phyloP scores from a whole-genome alignment of 2,797 vertebrate species.

The Morus bassanus region DNA sequence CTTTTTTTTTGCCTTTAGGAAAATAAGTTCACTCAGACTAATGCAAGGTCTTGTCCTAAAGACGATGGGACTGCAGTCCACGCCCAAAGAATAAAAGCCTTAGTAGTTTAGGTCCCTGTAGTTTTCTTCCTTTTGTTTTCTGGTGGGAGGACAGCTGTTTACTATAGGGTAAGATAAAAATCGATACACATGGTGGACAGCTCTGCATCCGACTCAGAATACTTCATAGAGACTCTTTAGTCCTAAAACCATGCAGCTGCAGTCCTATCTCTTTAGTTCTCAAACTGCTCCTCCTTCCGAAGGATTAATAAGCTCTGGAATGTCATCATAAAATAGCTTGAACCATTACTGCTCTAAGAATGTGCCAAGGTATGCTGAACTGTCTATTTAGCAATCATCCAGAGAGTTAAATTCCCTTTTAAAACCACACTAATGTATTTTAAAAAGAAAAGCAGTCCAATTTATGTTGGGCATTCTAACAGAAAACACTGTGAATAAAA shows the following conservation, averaged over 20 bases:
- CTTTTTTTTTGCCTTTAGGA: background rate
- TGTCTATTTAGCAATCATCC: background rate
- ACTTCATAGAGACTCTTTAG: background rate
- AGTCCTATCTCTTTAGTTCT: background rate
- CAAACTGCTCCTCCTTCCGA: background rate
- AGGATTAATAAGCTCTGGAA: background rate
- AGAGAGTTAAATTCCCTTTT: background rate
- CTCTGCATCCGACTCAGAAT: background rate
- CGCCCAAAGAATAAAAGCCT: background rate
- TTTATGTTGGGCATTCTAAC: background rate
- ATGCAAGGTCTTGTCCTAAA: background rate
- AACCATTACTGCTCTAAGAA: background rate
- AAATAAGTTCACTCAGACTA: background rate
- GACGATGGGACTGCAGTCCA: background rate
- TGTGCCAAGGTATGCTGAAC: background rate
- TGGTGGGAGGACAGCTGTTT: background rate
- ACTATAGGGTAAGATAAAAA: background rate
- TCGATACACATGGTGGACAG: accelerated
- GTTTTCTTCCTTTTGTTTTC: background rate
- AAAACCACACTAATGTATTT: background rate
- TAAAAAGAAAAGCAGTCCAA: background rate
- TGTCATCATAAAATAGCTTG: background rate
- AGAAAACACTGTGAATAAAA: background rate
- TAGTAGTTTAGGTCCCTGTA: background rate
- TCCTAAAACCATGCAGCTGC: background rate